phyloP scores from a whole-genome alignment of 2,797 vertebrate species.

The Bryconaethiops microstoma region DNA sequence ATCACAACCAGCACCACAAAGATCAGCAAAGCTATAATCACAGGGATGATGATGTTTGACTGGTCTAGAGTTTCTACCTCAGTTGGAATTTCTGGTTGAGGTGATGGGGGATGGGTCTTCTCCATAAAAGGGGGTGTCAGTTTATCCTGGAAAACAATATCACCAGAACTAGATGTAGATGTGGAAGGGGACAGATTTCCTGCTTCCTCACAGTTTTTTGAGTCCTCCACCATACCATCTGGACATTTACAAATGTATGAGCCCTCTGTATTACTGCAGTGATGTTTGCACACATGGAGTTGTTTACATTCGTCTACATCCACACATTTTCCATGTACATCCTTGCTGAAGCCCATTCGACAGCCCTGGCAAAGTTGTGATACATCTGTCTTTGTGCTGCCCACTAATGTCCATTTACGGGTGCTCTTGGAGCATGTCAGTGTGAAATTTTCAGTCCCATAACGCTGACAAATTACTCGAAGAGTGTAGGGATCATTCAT shows the following conservation, averaged over 20 bases:
- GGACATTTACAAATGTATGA: slow-evolving; percentile 66
- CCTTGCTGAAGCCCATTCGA: slow-evolving; percentile 47
- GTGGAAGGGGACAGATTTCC: not conserved
- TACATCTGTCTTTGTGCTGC: slow-evolving; percentile 37
- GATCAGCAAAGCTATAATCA: slow-evolving; percentile 73
- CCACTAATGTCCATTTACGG: slow-evolving; percentile 55
- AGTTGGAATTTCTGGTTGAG: not conserved
- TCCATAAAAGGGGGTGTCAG: not conserved
- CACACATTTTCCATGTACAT: slow-evolving; percentile 56
- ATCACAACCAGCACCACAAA: slow-evolving; percentile 79
- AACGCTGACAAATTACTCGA: slow-evolving; percentile 66
- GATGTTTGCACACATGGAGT: slow-evolving; percentile 47
- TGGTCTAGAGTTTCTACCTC: not conserved
- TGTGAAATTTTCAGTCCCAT: slow-evolving; percentile 37
- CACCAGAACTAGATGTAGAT: not conserved
- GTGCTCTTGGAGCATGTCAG: slow-evolving; percentile 65
- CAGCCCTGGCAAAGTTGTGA: slow-evolving; percentile 66
- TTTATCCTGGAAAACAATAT: not conserved
- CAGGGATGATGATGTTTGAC: slow-evolving; percentile 72
- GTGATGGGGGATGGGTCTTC: not conserved
- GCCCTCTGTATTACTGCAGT: slow-evolving; percentile 64
- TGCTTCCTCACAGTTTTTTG: slow-evolving; percentile 36
- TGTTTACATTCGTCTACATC: slow-evolving; percentile 66
- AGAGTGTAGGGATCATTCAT: slow-evolving; percentile 20
- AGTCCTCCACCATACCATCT: slow-evolving; percentile 17